Evolutionary conservation across 2,797 vertebrate species (phyloP), one percentile per base, ranked within the genome.

Genomic region (Sternotherus odoratus): DNA sequence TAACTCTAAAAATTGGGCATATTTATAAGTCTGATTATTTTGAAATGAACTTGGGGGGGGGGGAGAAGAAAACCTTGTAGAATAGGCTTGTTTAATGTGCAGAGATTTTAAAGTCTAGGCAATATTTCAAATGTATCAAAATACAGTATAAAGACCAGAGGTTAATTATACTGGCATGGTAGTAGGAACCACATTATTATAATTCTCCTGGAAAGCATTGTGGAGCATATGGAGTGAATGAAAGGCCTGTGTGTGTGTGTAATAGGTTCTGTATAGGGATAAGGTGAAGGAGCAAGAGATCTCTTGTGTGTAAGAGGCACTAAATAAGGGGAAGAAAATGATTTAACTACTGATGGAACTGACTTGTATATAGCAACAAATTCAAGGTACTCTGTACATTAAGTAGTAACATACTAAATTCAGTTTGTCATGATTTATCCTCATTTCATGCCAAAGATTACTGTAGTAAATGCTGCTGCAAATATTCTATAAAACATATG

Each of bases 271-370:
- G 95, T 91, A 97, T 94, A 92, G 86, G 91, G 72, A 87, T 89
- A 96, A 97, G 97, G 96, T 97, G 97, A 97, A 95, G 94, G 90
- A 96, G 95, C 95, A 97, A 96, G 85, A 87, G 93, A 96, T 97
- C 93, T 95, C 95, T 85, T 94, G 90, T 96, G 91, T 95, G 75
- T 89, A 95, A 96, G 94, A 97, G 93, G 95, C 72, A 91, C 89
- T 95, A 96, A 96, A 96, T 89, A 96, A 95, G 39, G 54, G 86
- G 54, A 92, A 93, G 72, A 89, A 95, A 95, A 96, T 95, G 3
- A 93, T 97, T 97, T 97, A 96, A 95, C 91, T 95, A 63, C 93
- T 95, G 84, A 96, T 89, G 79, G 92, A 88, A 90, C 90, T 89
- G 89, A 89, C 93, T 88, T 79, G n/a, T 84, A 66, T 0, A 0